Percentiles rank a stretch among this genome's conserved stretches.
Evolutionary conservation across 2,113 vertebrate species (phyloP).

Genomic region (Cariama cristata): DNA sequence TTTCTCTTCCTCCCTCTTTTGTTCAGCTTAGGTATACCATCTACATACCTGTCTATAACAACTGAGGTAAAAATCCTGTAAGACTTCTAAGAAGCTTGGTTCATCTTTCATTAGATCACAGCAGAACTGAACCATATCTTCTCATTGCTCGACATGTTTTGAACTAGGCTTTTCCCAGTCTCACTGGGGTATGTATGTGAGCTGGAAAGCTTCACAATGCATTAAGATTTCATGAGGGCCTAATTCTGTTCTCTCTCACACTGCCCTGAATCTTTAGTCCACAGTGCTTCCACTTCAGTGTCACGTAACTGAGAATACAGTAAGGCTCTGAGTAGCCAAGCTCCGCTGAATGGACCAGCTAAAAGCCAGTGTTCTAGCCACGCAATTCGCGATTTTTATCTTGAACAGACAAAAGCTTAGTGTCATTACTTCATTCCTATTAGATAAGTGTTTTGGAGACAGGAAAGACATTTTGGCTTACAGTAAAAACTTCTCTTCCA

Average conservation of each 20-base stretch:
- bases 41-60: conserved; percentile 12
- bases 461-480: conserved; percentile 4
- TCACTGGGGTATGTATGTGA: conserved; percentile 32
- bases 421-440: conserved; percentile 32
- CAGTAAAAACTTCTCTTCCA: conserved; percentile 1
- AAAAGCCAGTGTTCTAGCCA: neutral
- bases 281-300: neutral
- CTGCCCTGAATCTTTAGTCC: neutral
- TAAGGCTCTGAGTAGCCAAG: neutral
- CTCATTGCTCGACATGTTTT: conserved; percentile 26
- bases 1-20: neutral
- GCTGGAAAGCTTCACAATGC: conserved; percentile 46
- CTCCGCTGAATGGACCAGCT: neutral
- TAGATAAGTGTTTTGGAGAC: conserved; percentile 33
- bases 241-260: conserved; percentile 40
- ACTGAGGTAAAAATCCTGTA: conserved; percentile 33
- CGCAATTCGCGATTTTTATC: conserved; percentile 12
- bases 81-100: conserved; percentile 40
- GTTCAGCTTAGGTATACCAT: neutral
- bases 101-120: conserved; percentile 43
- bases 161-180: conserved; percentile 47
- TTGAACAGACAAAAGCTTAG: conserved; percentile 1
- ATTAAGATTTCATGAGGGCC: conserved; percentile 63
- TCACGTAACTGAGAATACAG: neutral
- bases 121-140: conserved; percentile 55